Base-by-base conservation (phyloP, 1,140 invertebrate species). In the Aphaenogaster rudis region DNA sequence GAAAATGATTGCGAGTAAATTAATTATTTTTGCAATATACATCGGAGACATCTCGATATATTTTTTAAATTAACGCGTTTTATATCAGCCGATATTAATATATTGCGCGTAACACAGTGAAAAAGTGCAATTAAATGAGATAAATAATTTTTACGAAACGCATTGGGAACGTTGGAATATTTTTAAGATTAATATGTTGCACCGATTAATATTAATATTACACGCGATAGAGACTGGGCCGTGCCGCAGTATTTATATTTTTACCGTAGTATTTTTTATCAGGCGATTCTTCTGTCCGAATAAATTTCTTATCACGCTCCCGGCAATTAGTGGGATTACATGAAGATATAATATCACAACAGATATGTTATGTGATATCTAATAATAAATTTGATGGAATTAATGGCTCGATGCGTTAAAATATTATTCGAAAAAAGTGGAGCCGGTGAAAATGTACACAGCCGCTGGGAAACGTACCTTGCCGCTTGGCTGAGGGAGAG, bases 401-500 rank as follows among this genome's bases (percentile, higher is more conserved):
- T 69, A 42, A 66, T 11, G 64, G 17, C 52, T 72, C 11, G 36
- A 54, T 17, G 28, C 21, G 33, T 72, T 36, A 36, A 54, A 72
- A 36, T 71, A 71, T 5, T 21, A 59, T 45, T 63, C 15, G 1
- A 36, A 15, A 15, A n/a, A 66, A 67, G 15, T 45, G 3, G 5
- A 6, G 59, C n/a, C 11, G 28, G 8, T 11, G 42, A 42, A 66
- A 42, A 8, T n/a, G 8, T 45, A 45, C 7, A 42, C 15, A 15
- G 21, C 21, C 15, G 59, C 3, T 13, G 0, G 42, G 4, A 8
- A 67, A 90, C 76, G 85, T 90, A 95, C 95, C 95, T 95, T 33
- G 98, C 98, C 2, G 98, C 98, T 94, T 99, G 98, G 9, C 98
- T 98, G 69, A 98, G 95, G 4, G 98, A 98, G 45, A 98, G 95